These are phyloP conservation scores for Bos indicus DNA, from an alignment of 2,113 vertebrate genomes.

Conservation along the genomic window DNA sequence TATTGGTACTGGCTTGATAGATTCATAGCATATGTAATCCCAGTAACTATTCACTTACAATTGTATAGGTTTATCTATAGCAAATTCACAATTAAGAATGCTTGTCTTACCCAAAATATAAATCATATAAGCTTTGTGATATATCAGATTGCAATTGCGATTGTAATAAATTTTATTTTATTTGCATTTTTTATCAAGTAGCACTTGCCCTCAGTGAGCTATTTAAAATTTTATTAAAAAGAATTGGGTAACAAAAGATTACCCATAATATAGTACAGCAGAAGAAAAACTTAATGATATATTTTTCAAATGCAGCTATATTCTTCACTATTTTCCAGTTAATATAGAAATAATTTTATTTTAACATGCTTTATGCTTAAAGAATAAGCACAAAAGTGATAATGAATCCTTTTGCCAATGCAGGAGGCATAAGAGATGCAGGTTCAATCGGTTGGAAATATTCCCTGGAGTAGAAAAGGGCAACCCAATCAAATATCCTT, in stretches of 20 bases:
- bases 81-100: neutral
- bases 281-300: neutral
- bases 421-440: neutral
- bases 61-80: neutral
- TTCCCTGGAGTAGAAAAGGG: neutral
- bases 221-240: neutral
- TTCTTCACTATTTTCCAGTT: neutral
- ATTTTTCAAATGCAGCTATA: neutral
- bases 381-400: neutral
- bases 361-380: neutral
- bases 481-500: neutral
- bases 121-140: neutral
- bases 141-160: neutral
- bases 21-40: neutral
- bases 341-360: neutral
- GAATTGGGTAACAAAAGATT: neutral
- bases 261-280: neutral
- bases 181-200: neutral
- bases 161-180: neutral
- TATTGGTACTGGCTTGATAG: neutral
- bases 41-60: neutral
- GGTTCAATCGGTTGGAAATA: neutral
- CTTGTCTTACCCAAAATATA: neutral
- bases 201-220: neutral
- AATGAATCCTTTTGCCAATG: neutral